A percentile compares a stretch with the other conserved stretches of the same genome.
Conservation (phyloP, 2,113 vertebrate species). For the Erpornis zantholeuca region DNA sequence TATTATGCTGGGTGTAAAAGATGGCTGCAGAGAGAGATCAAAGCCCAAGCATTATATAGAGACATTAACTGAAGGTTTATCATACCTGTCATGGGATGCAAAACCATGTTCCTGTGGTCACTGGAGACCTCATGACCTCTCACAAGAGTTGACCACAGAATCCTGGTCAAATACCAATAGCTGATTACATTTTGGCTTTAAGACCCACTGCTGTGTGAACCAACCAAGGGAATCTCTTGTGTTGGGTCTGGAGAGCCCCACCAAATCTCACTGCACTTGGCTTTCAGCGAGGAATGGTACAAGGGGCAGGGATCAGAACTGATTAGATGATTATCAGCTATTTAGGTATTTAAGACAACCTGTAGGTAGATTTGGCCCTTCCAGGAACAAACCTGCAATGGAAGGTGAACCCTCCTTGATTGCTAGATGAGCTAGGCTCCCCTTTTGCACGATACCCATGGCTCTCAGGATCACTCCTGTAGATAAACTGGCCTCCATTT, state of each 20-base stretch:
- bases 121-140: conserved; percentile 8
- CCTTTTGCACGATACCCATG: background rate
- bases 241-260: fast-evolving
- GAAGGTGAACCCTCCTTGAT: fast-evolving
- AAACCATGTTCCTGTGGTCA: conserved; percentile 34
- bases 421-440: background rate
- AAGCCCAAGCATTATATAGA: background rate
- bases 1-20: background rate
- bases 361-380: background rate
- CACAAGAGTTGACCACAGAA: background rate
- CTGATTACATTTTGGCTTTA: background rate
- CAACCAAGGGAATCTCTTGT: background rate
- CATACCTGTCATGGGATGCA: background rate
- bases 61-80: background rate
- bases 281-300: background rate
- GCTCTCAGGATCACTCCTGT: fast-evolving
- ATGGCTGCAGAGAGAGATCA: background rate
- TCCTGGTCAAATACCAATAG: background rate
- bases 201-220: background rate
- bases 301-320: no score
- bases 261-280: background rate
- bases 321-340: background rate
- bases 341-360: background rate
- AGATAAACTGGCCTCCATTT: background rate
- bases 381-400: background rate